These are phyloP conservation scores for Polyploca ridens DNA, from an alignment of 2,888 invertebrate genomes.

Conservation along the genomic window DNA sequence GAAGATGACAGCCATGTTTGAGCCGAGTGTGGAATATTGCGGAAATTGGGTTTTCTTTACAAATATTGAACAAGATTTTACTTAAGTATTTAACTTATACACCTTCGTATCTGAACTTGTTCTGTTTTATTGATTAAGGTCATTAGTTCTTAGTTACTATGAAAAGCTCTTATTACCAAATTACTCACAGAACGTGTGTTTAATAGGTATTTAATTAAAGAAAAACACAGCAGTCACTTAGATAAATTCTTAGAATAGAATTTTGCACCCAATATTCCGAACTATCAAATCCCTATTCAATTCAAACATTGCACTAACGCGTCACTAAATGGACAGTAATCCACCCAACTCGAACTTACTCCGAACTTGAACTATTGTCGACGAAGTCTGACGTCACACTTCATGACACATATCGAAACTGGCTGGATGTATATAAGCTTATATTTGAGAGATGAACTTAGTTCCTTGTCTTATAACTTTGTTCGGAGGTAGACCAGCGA, in stretches of 20 bases:
- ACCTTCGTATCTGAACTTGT: no score
- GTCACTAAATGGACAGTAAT: conserved; percentile 36
- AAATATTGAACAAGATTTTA: background rate
- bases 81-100: background rate
- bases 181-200: no score
- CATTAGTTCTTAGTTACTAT: no score
- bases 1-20: conserved; percentile 5
- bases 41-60: conserved; percentile 2
- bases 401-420: conserved; percentile 6
- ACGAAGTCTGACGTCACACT: conserved; percentile 20
- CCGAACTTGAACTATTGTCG: conserved; percentile 29
- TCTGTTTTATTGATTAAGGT: no score
- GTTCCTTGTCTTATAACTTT: conserved; percentile 35
- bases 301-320: conserved; percentile 25
- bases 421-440: background rate
- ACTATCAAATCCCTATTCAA: background rate
- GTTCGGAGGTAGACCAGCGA: conserved; percentile 25
- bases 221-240: no score
- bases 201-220: no score
- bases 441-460: conserved; percentile 17
- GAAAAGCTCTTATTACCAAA: no score
- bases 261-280: background rate
- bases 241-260: background rate
- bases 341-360: conserved; percentile 27
- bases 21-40: background rate